These are phyloP conservation scores for Nymphicus hollandicus DNA, from an alignment of 2,113 vertebrate genomes.

Conservation along the genomic window DNA sequence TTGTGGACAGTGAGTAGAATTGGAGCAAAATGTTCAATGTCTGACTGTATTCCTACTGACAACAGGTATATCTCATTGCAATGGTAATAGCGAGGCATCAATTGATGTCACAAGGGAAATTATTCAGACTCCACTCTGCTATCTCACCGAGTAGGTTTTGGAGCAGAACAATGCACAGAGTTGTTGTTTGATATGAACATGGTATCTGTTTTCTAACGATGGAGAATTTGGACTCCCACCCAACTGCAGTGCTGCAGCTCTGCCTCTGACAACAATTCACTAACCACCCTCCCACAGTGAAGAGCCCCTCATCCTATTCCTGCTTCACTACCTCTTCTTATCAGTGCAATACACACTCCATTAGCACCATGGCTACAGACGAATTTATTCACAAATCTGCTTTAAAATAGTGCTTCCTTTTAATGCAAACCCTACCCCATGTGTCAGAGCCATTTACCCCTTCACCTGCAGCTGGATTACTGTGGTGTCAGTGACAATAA, in stretches of 20 bases:
- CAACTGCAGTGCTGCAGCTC: fast-evolving
- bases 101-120: not conserved
- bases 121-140: not conserved
- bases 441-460: not conserved
- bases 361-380: not conserved
- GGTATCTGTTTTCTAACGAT: fast-evolving
- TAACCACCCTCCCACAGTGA: fast-evolving
- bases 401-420: not conserved
- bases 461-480: not conserved
- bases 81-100: not conserved
- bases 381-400: not conserved
- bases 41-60: fast-evolving
- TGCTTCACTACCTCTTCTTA: not conserved
- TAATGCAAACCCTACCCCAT: not conserved
- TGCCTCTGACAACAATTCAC: not conserved
- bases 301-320: fast-evolving
- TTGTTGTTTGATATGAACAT: not conserved
- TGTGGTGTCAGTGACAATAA: not conserved
- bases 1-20: not conserved
- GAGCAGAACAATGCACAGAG: not conserved
- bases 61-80: not conserved
- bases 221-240: not conserved
- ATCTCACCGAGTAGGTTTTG: not conserved
- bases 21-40: fast-evolving
- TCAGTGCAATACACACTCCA: not conserved